A percentile compares a stretch with the other conserved stretches of the same genome.
Evolutionary conservation across 2,797 vertebrate species (phyloP).

Genomic region (Potorous gilbertii): DNA sequence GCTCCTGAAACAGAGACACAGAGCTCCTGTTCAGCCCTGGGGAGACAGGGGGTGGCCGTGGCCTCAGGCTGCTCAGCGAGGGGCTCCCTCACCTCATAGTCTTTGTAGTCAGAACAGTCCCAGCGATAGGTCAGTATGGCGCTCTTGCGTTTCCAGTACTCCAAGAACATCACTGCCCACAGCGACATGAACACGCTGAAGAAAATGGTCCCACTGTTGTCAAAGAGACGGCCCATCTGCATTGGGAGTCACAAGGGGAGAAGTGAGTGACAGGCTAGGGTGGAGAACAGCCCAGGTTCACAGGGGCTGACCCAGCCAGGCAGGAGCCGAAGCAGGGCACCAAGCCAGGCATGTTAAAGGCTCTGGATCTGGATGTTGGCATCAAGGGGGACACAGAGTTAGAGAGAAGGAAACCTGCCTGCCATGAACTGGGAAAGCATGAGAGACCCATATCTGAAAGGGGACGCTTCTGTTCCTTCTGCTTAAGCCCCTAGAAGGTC

Average conservation of each 20-base stretch:
- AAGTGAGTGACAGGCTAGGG: neutral
- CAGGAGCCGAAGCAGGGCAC: neutral
- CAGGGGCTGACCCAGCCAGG: rapidly evolving
- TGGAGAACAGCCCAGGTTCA: rapidly evolving
- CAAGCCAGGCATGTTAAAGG: neutral
- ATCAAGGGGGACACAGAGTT: rapidly evolving
- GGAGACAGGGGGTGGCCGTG: no score
- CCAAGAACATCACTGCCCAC: conserved; percentile 80
- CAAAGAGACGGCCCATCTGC: conserved; percentile 77
- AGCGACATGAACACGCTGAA: conserved; percentile 81
- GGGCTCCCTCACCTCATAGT: conserved; percentile 71
- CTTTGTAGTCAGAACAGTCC: conserved; percentile 79
- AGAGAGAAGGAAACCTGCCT: neutral
- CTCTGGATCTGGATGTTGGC: neutral
- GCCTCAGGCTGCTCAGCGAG: neutral
- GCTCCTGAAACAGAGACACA: conserved; percentile 72
- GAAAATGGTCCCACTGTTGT: conserved; percentile 77
- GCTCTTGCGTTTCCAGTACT: conserved; percentile 79
- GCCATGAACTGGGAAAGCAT: no score
- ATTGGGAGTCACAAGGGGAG: neutral
- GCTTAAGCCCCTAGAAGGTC: no score
- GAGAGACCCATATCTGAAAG: no score
- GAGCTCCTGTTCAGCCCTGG: neutral
- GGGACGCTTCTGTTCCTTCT: no score
- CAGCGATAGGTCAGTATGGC: conserved; percentile 73